These are phyloP conservation scores for Notolepis coatsorum DNA, from an alignment of 2,797 vertebrate species.

Conservation along the genomic window DNA sequence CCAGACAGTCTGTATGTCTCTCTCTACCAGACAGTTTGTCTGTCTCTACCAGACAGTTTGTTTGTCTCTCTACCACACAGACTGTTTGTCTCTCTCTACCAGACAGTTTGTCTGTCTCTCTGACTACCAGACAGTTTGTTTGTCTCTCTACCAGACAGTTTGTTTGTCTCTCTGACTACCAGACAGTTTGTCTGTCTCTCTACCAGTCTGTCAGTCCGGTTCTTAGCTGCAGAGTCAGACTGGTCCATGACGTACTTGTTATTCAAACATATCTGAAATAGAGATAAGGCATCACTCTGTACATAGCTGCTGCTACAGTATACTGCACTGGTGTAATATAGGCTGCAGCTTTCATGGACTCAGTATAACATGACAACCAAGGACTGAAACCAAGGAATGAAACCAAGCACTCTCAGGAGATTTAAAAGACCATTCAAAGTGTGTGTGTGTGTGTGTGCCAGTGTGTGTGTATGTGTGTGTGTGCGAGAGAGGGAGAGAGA, in stretches of 20 bases:
- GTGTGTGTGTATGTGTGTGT: background rate
- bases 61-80: background rate
- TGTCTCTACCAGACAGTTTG: background rate
- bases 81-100: conserved; percentile 5
- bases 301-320: background rate
- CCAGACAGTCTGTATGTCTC: background rate
- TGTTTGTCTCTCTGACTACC: conserved; percentile 4
- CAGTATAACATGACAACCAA: background rate
- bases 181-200: background rate
- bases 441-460: background rate
- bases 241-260: background rate
- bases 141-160: background rate
- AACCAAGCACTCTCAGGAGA: too few relatives aligned
- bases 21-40: too few relatives aligned
- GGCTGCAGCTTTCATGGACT: background rate
- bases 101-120: conserved; percentile 1
- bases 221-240: too few relatives aligned
- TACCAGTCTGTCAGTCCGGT: background rate
- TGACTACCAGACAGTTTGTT: background rate
- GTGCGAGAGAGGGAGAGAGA: background rate
- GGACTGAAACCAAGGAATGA: background rate
- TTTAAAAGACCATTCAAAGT: background rate
- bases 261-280: background rate
- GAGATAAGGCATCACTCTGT: too few relatives aligned
- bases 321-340: background rate